Evolutionary conservation across 2,888 invertebrate species (phyloP).

Genomic region (Dorcus hopei): DNA sequence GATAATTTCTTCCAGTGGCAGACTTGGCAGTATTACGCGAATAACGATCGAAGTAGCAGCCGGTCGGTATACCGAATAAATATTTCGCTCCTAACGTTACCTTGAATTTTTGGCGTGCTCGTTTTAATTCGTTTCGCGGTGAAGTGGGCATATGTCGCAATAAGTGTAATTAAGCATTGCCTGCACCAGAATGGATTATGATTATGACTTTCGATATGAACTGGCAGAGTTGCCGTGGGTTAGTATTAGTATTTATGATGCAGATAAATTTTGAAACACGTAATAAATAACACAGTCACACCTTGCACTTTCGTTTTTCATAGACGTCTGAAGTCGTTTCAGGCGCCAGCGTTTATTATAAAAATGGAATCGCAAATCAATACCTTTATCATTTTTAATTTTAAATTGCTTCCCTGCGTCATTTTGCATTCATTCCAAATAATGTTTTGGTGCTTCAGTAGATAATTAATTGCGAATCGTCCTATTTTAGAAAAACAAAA

Average conservation of each 20-base stretch:
- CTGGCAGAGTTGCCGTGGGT: slow-evolving; percentile 44
- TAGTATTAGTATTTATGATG: slow-evolving; percentile 18
- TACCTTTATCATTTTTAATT: too few species aligned
- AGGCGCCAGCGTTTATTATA: too few species aligned
- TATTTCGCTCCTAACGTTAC: background rate
- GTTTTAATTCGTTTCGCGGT: background rate
- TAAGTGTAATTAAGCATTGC: background rate
- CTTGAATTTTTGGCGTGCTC: too few species aligned
- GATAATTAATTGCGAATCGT: too few species aligned
- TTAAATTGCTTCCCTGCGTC: too few species aligned
- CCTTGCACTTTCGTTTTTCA: too few species aligned
- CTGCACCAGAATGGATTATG: slow-evolving; percentile 30
- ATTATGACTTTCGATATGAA: slow-evolving; percentile 44
- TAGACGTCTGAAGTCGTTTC: too few species aligned
- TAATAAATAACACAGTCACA: too few species aligned
- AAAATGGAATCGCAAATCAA: too few species aligned
- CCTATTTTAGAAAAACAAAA: too few species aligned
- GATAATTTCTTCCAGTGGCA: background rate
- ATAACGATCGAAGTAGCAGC: background rate
- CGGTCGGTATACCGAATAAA: background rate
- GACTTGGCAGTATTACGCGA: background rate
- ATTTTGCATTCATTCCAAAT: too few species aligned
- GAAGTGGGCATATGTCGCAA: background rate
- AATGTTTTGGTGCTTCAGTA: too few species aligned
- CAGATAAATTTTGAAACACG: background rate